Evolutionary conservation across 2,113 vertebrate species (phyloP).

Genomic region (Oncorhynchus keta): DNA sequence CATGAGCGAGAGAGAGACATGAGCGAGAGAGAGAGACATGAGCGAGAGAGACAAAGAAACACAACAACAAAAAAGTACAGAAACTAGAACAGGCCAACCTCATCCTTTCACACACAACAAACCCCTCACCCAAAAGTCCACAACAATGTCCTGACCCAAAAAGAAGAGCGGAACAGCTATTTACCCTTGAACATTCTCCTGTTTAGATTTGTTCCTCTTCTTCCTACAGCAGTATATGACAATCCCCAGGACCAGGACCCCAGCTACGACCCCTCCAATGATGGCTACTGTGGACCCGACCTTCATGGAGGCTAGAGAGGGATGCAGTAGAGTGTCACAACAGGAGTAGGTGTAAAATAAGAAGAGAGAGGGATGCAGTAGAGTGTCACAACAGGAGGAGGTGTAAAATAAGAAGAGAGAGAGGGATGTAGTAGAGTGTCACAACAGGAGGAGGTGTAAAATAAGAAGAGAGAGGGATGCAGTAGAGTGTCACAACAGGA

Average conservation of each 20-base stretch:
- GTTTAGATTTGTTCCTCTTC: conserved; percentile 29
- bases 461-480: not conserved
- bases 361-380: not conserved
- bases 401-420: not conserved
- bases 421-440: not conserved
- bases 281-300: conserved; percentile 77
- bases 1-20: too few species aligned
- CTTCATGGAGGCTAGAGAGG: conserved; percentile 80
- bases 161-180: not conserved
- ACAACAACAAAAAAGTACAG: too few species aligned
- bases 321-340: not conserved
- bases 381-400: not conserved
- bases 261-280: conserved; percentile 73
- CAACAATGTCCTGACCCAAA: not conserved
- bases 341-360: not conserved
- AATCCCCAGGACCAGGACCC: conserved; percentile 71
- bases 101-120: not conserved
- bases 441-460: not conserved
- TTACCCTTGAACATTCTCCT: conserved; percentile 67
- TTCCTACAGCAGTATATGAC: conserved; percentile 79
- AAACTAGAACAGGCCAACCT: not conserved
- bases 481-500: not conserved
- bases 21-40: too few species aligned
- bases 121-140: not conserved
- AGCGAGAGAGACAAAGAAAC: too few species aligned